phyloP scores from a whole-genome alignment of 2,113 vertebrate species.

The Crotalus helleri region DNA sequence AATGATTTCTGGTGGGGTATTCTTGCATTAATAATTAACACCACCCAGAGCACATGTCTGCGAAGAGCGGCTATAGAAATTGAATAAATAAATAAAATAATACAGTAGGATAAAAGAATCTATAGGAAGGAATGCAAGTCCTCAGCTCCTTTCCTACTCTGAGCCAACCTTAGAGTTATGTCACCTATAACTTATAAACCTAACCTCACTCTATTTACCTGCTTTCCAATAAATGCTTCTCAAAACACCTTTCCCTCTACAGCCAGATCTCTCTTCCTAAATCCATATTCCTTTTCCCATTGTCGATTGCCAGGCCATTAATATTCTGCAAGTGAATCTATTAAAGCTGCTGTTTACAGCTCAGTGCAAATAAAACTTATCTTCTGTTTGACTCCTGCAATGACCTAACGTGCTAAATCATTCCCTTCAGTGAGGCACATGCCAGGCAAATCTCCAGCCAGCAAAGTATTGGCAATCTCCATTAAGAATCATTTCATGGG shows the following conservation, averaged over 20 bases:
- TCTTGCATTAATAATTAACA: background rate
- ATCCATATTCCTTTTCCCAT: background rate
- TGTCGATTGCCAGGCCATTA: background rate
- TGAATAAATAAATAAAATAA: background rate
- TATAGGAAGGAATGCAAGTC: background rate
- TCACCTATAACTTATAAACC: background rate
- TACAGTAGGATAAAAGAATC: background rate
- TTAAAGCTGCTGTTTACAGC: constrained; percentile 24
- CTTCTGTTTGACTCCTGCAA: background rate
- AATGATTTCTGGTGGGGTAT: background rate
- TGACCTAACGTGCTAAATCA: fast-evolving
- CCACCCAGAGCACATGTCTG: background rate
- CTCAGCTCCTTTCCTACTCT: background rate
- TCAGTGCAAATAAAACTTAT: background rate
- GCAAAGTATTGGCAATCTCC: background rate
- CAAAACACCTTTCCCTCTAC: background rate
- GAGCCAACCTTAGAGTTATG: background rate
- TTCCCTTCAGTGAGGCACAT: fast-evolving
- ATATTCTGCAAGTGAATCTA: constrained; percentile 10
- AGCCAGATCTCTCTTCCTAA: background rate
- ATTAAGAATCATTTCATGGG: fast-evolving
- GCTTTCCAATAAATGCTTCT: background rate
- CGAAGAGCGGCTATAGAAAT: background rate
- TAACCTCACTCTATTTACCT: background rate
- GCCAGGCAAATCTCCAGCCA: background rate